A percentile compares a stretch with the other conserved stretches of the same genome.
These are phyloP conservation scores for Scomberomorus guttatus DNA, from an alignment of 2,797 vertebrate genomes.

Conservation along the genomic window DNA sequence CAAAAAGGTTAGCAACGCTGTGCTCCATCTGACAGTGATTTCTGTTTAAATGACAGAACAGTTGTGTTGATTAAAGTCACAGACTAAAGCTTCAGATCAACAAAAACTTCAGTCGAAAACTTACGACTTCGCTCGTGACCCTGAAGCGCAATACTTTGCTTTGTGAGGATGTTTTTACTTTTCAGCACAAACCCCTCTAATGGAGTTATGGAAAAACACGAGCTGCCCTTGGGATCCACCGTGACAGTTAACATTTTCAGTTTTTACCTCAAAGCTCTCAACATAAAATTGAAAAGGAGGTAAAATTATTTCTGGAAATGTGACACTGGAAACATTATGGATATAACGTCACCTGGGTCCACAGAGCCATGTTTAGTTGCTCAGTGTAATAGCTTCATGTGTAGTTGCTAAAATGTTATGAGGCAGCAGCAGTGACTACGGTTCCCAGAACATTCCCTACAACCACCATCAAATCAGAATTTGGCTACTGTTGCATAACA, in stretches of 20 bases:
- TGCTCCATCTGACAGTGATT: slow-evolving; percentile 31
- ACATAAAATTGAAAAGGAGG: slow-evolving; percentile 1
- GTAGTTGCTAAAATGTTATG: background rate
- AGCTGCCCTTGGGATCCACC: slow-evolving; percentile 3
- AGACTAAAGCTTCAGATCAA: slow-evolving; percentile 25
- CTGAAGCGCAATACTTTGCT: slow-evolving; percentile 9
- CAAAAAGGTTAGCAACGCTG: slow-evolving; percentile 48
- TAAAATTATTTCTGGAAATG: slow-evolving; percentile 7
- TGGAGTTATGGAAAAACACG: background rate
- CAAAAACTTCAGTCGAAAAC: slow-evolving; percentile 17
- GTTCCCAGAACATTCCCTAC: background rate
- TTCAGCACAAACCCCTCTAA: background rate
- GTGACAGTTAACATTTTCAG: background rate
- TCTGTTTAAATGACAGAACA: slow-evolving; percentile 36
- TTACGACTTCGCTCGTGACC: background rate
- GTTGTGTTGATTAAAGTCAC: slow-evolving; percentile 51
- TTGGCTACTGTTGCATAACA: background rate
- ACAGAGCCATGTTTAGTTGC: background rate
- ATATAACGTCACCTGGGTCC: background rate
- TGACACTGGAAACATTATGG: slow-evolving; percentile 3
- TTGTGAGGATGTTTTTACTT: background rate
- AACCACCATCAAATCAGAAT: slow-evolving; percentile 4
- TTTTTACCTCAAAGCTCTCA: background rate
- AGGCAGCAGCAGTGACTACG: background rate
- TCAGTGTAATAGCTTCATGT: background rate